Percentiles rank a stretch among this genome's conserved stretches.
These are phyloP conservation scores for Plodia interpunctella DNA, from an alignment of 1,140 invertebrate genomes.

Conservation along the genomic window DNA sequence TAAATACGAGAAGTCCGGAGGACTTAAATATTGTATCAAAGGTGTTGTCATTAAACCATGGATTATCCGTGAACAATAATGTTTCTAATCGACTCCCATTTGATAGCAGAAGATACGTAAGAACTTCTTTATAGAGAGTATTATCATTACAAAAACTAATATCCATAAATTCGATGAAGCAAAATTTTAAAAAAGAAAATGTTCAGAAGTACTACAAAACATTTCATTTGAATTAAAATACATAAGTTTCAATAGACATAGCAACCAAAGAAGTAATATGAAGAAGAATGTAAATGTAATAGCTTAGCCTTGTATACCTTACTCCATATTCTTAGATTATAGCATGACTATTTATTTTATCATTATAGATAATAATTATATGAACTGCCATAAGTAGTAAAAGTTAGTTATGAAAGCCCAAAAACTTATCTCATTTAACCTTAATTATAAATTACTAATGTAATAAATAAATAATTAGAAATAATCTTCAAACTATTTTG, in stretches of 20 bases:
- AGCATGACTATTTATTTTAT: conserved; percentile 52
- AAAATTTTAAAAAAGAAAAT: not conserved
- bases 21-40: conserved; percentile 89
- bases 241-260: conserved; percentile 6
- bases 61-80: conserved; percentile 57
- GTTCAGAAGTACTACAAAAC: not conserved
- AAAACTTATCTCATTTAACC: not conserved
- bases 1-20: conserved; percentile 79
- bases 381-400: conserved; percentile 59
- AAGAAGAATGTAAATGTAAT: not conserved
- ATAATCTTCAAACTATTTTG: too few species aligned
- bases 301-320: not conserved
- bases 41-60: conserved; percentile 86
- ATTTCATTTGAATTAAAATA: not conserved
- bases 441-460: too few species aligned
- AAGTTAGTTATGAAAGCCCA: conserved; percentile 15
- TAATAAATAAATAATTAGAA: too few species aligned
- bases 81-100: conserved; percentile 52
- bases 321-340: not conserved
- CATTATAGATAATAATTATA: conserved; percentile 28
- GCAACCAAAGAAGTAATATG: conserved; percentile 33
- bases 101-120: conserved; percentile 52
- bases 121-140: conserved; percentile 24
- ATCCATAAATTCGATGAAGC: not conserved
- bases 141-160: not conserved